Percentiles rank a stretch among this genome's conserved stretches.
These are phyloP conservation scores for Pemphredon lugubris DNA, from an alignment of 2,888 invertebrate species.

Conservation along the genomic window DNA sequence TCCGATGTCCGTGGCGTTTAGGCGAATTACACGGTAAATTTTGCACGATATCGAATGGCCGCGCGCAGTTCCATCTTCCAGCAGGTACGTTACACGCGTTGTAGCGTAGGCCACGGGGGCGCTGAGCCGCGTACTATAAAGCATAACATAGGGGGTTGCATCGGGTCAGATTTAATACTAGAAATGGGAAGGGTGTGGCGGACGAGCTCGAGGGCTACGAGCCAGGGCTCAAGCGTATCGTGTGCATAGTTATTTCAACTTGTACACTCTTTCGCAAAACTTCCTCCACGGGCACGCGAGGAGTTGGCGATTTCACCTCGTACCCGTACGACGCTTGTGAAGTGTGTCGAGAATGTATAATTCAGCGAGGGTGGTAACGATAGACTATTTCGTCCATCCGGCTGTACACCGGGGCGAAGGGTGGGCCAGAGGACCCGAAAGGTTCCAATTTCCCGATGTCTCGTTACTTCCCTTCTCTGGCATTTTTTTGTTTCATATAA, in stretches of 20 bases:
- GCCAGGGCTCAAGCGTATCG: conserved; percentile 65
- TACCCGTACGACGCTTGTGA: too few relatives aligned
- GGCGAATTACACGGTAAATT: conserved; percentile 73
- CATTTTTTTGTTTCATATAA: too few relatives aligned
- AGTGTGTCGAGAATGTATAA: too few relatives aligned
- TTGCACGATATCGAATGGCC: conserved; percentile 72
- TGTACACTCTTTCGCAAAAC: conserved; percentile 65
- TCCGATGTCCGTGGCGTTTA: conserved; percentile 68
- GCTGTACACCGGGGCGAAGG: too few relatives aligned
- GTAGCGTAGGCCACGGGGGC: conserved; percentile 19
- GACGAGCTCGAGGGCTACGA: conserved; percentile 60
- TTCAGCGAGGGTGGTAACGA: too few relatives aligned
- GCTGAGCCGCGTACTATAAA: conserved; percentile 55
- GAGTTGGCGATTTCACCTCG: too few relatives aligned
- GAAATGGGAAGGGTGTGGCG: conserved; percentile 75
- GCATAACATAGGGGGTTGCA: conserved; percentile 65
- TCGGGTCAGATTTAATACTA: conserved; percentile 76
- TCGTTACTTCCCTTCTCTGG: too few relatives aligned
- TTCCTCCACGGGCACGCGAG: not conserved
- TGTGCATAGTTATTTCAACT: conserved; percentile 65
- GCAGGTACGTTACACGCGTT: conserved; percentile 36
- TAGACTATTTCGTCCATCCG: too few relatives aligned
- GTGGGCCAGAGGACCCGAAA: too few relatives aligned
- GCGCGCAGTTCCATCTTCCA: conserved; percentile 71
- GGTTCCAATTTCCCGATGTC: too few relatives aligned